phyloP scores from a whole-genome alignment of 2,113 vertebrate genomes.

The Ailurus styani region DNA sequence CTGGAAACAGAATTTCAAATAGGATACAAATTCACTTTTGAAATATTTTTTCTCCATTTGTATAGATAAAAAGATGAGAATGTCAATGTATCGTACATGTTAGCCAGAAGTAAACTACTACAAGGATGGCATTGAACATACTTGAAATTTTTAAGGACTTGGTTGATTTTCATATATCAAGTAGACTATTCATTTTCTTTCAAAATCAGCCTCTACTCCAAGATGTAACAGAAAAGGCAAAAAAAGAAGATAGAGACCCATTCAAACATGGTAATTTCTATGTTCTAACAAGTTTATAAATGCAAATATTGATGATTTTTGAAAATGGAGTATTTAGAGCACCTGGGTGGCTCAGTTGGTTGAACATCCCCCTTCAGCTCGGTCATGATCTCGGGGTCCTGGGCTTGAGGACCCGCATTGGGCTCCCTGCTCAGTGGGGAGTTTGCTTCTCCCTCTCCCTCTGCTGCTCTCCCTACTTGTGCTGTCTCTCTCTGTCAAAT shows the following conservation, averaged over 20 bases:
- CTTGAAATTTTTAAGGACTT: background rate
- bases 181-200: background rate
- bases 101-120: background rate
- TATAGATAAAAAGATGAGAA: background rate
- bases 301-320: background rate
- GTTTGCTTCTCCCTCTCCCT: too few species aligned
- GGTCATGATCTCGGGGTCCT: too few species aligned
- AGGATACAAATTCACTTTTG: background rate
- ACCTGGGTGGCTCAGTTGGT: too few species aligned
- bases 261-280: background rate
- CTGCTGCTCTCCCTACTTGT: too few species aligned
- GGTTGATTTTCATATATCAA: constrained; percentile 2
- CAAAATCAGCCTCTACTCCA: background rate
- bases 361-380: too few species aligned
- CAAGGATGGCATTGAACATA: background rate
- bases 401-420: too few species aligned
- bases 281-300: constrained; percentile 12
- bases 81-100: background rate
- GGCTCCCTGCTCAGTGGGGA: too few species aligned
- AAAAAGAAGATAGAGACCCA: background rate
- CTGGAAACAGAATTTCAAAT: background rate
- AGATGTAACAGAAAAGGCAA: constrained; percentile 13
- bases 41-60: background rate
- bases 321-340: background rate
- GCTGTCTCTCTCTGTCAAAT: too few species aligned